A percentile compares a stretch with the other conserved stretches of the same genome.
Conservation (phyloP, 2,797 vertebrate species). For the Telmatherina bonti region DNA sequence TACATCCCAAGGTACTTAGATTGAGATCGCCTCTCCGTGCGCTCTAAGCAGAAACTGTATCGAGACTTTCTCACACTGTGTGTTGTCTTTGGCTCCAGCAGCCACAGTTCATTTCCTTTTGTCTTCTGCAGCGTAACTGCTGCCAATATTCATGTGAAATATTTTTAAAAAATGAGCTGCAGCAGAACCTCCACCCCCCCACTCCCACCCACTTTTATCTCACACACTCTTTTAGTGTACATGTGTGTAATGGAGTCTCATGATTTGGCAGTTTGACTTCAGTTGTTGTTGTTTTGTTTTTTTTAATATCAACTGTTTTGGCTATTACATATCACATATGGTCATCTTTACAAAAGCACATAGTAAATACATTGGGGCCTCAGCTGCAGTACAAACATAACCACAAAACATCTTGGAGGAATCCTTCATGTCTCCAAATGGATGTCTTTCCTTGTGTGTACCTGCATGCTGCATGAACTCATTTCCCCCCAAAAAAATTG, state of each 20-base stretch:
- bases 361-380: constrained; percentile 14
- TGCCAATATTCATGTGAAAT: constrained; percentile 84
- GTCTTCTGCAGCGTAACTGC: constrained; percentile 80
- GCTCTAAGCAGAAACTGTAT: constrained; percentile 74
- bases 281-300: not conserved
- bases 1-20: constrained; percentile 54
- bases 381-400: constrained; percentile 45
- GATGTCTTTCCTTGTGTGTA: constrained; percentile 50
- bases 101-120: constrained; percentile 84
- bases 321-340: constrained; percentile 39
- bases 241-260: constrained; percentile 18
- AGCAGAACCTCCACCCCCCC: constrained; percentile 62
- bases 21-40: constrained; percentile 68
- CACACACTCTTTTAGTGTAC: constrained; percentile 2
- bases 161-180: constrained; percentile 77
- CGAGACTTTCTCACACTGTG: constrained; percentile 85
- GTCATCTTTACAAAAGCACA: constrained; percentile 25
- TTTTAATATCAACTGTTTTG: constrained; percentile 33
- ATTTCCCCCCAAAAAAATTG: constrained; percentile 40
- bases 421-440: constrained; percentile 51
- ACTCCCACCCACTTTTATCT: constrained; percentile 1
- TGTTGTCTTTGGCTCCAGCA: constrained; percentile 85
- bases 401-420: constrained; percentile 53
- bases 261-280: constrained; percentile 31
- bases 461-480: constrained; percentile 39